Conservation (phyloP, 92 coral and sea anemone genomes). For the Virgularia gustaviana region DNA sequence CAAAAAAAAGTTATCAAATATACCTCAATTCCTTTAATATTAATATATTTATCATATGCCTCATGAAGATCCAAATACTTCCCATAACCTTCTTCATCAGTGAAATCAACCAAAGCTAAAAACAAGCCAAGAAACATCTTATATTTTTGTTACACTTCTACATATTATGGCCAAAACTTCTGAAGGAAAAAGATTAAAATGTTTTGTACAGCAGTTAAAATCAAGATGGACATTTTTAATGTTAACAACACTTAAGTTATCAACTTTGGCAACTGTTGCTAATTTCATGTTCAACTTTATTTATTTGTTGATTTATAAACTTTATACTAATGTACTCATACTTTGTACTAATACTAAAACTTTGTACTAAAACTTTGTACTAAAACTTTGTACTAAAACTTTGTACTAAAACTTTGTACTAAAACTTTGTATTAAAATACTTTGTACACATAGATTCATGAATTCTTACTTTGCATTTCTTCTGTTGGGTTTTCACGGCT, state of each 20-base stretch:
- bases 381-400: no score
- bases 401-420: no score
- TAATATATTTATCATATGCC: conserved; percentile 81
- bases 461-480: conserved; percentile 80
- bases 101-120: conserved; percentile 76
- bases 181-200: no score
- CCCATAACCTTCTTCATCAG: conserved; percentile 99
- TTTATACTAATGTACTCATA: no score
- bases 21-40: conserved; percentile 94
- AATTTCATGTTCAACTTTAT: not conserved
- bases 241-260: not conserved
- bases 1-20: conserved; percentile 17
- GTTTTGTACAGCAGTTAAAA: no score
- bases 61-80: conserved; percentile 96
- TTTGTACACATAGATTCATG: no score
- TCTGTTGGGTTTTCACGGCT: conserved; percentile 73
- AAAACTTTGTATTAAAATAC: not conserved
- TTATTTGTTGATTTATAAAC: no score
- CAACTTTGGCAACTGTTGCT: not conserved
- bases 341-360: no score
- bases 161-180: no score
- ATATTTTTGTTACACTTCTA: no score
- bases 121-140: not conserved
- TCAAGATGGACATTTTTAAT: no score
- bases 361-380: no score